Conservation (phyloP, 2,797 vertebrate genomes). For the Crenuchus spilurus region DNA sequence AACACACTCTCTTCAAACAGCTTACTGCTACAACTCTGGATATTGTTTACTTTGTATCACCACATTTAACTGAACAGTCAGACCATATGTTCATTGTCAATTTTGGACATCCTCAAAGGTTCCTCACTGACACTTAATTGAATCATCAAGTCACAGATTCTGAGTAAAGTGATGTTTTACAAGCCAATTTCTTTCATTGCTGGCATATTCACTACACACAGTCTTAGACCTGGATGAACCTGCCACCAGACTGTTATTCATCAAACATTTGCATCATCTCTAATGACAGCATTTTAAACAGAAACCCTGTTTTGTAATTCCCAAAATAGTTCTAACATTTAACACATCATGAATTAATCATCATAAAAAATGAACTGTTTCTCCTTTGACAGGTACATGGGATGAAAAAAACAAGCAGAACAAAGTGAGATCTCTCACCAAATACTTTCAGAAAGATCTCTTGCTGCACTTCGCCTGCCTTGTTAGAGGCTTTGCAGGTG, state of each 20-base stretch:
- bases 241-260: neutral
- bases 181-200: neutral
- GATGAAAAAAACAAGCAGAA: neutral
- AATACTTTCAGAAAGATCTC: slow-evolving; percentile 95
- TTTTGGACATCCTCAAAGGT: neutral
- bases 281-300: slow-evolving; percentile 1
- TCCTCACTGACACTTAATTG: neutral
- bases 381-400: neutral
- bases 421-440: slow-evolving; percentile 76
- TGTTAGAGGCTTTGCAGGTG: slow-evolving; percentile 90
- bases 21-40: too few relatives aligned
- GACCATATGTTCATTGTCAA: too few relatives aligned
- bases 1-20: neutral
- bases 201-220: neutral
- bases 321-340: slow-evolving; percentile 15
- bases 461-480: slow-evolving; percentile 90
- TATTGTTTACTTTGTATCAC: neutral
- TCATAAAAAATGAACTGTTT: neutral
- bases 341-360: slow-evolving; percentile 10
- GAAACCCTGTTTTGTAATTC: neutral
- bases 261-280: slow-evolving; percentile 1
- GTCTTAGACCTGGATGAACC: neutral
- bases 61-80: neutral
- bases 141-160: neutral
- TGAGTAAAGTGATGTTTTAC: neutral